Evolutionary conservation across 1,140 invertebrate species (phyloP).

Genomic region (Phymastichus coffea): DNA sequence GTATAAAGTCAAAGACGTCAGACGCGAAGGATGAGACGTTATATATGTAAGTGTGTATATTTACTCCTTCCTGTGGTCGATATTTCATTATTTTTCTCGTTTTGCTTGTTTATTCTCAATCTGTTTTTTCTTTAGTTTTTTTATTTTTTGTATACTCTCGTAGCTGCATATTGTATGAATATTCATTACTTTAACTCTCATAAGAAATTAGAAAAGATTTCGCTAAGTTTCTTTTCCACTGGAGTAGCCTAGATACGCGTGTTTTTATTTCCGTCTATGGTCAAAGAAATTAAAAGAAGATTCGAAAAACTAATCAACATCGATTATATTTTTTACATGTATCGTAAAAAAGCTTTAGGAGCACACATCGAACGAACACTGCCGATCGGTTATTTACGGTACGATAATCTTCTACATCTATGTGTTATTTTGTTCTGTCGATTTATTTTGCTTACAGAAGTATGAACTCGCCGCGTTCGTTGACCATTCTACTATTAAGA

Average conservation of each 20-base stretch:
- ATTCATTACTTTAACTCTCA: conserved; percentile 11
- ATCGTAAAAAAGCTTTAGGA: conserved; percentile 23
- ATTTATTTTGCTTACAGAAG: not conserved
- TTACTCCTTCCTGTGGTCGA: not conserved
- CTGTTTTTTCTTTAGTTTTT: too few species aligned
- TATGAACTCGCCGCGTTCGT: not conserved
- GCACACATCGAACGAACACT: conserved; percentile 11
- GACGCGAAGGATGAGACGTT: conserved; percentile 7
- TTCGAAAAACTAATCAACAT: too few species aligned
- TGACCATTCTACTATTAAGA: conserved; percentile 2
- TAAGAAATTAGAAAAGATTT: conserved; percentile 28
- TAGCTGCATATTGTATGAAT: conserved; percentile 18
- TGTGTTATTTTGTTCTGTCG: not conserved
- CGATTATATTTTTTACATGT: not conserved
- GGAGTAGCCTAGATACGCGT: conserved; percentile 2
- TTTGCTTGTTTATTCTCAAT: conserved; percentile 1
- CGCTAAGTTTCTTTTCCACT: conserved; percentile 3
- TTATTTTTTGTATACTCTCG: conserved; percentile 13
- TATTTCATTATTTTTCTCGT: not conserved
- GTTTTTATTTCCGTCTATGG: not conserved
- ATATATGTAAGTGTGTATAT: not conserved
- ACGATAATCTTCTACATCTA: not conserved
- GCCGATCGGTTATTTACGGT: conserved; percentile 5
- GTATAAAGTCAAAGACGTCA: conserved; percentile 10
- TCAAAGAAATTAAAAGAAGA: conserved; percentile 22